Percentiles rank a stretch among this genome's conserved stretches.
phyloP scores from a whole-genome alignment of 2,113 vertebrate genomes.

The Heliornis fulica region DNA sequence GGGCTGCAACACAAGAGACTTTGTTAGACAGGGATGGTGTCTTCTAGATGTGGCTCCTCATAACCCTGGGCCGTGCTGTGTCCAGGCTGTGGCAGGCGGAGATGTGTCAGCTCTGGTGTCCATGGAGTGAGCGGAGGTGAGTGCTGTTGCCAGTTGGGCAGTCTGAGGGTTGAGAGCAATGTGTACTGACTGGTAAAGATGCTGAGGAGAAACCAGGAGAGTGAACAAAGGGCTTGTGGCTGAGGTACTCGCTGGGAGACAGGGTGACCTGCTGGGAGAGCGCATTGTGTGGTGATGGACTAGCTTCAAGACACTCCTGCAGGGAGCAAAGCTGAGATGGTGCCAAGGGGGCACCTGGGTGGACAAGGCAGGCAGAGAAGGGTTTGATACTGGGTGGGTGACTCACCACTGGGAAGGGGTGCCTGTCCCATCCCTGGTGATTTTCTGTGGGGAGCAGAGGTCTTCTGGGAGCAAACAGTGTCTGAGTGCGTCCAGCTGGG shows the following conservation, averaged over 20 bases:
- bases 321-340: background rate
- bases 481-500: background rate
- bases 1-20: background rate
- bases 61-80: fast-evolving
- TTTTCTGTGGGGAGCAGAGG: background rate
- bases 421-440: background rate
- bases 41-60: background rate
- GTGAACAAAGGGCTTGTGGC: background rate
- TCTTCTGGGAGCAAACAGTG: background rate
- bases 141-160: background rate
- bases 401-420: background rate
- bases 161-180: fast-evolving
- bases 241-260: no score
- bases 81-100: background rate
- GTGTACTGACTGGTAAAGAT: background rate
- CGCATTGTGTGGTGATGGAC: background rate
- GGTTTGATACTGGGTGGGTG: background rate
- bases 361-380: background rate
- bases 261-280: background rate
- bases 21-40: background rate
- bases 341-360: background rate
- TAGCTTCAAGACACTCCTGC: background rate
- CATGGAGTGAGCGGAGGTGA: fast-evolving
- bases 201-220: background rate
- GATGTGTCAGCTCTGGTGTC: background rate